Conservation (phyloP, 2,888 invertebrate species). For the Gerris lacustris region DNA sequence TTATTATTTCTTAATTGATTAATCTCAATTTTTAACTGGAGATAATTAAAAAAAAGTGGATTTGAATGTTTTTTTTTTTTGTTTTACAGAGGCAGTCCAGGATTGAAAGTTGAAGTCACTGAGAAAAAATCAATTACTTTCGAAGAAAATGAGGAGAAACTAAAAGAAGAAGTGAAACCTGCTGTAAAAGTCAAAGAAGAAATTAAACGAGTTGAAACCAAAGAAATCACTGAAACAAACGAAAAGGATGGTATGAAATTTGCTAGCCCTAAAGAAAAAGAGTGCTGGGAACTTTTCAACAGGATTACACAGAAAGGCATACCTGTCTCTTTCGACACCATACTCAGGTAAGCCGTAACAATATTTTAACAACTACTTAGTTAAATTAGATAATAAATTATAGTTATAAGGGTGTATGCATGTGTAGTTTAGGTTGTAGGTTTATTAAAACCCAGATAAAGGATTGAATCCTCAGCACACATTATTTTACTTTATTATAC, state of each 20-base stretch:
- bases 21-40: too few species aligned
- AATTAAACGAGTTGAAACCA: not conserved
- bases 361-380: not conserved
- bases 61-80: too few species aligned
- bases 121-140: too few species aligned
- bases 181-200: not conserved
- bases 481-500: too few species aligned
- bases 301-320: conserved; percentile 57
- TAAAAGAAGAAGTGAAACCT: not conserved
- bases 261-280: conserved; percentile 45
- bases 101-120: too few species aligned
- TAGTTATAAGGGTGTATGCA: not conserved
- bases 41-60: too few species aligned
- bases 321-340: conserved; percentile 54
- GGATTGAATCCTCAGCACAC: too few species aligned
- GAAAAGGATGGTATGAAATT: conserved; percentile 38
- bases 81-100: too few species aligned
- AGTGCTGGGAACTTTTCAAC: conserved; percentile 56
- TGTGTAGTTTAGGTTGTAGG: not conserved
- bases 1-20: too few species aligned
- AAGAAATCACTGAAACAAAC: not conserved
- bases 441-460: too few species aligned
- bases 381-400: not conserved
- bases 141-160: too few species aligned
- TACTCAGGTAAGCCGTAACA: conserved; percentile 39